Conservation (phyloP, 2,888 invertebrate genomes). For the Dasysyrphus tricinctus region DNA sequence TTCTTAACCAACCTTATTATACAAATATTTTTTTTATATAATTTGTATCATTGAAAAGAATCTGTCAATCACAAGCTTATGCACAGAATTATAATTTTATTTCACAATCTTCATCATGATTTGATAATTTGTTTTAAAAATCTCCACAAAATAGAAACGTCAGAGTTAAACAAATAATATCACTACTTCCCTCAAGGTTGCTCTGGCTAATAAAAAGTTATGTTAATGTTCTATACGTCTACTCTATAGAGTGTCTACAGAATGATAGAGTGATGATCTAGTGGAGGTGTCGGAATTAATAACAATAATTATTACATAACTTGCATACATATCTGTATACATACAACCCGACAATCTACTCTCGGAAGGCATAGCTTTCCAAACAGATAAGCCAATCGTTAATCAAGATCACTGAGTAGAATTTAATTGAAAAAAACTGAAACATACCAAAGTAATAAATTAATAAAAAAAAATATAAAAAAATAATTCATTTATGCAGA, state of each 20-base stretch:
- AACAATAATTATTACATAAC: conserved; percentile 68
- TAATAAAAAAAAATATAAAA: conserved; percentile 8
- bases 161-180: conserved; percentile 32
- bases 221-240: conserved; percentile 50
- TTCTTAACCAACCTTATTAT: background rate
- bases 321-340: background rate
- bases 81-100: conserved; percentile 54
- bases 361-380: conserved; percentile 39
- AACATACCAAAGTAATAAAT: conserved; percentile 23
- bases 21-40: conserved; percentile 45
- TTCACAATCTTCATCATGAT: conserved; percentile 51
- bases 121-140: conserved; percentile 35
- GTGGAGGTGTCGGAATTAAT: conserved; percentile 73
- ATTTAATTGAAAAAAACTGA: conserved; percentile 57
- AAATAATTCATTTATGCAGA: conserved; percentile 56
- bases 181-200: conserved; percentile 47
- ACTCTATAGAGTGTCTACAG: background rate
- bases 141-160: conserved; percentile 32
- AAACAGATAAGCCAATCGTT: conserved; percentile 66
- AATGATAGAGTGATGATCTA: conserved; percentile 20
- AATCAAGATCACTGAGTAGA: conserved; percentile 67
- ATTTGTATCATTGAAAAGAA: conserved; percentile 28
- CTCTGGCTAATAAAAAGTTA: background rate
- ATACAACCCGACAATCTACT: conserved; percentile 1
- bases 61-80: conserved; percentile 61